A percentile compares a stretch with the other conserved stretches of the same genome.
These are phyloP conservation scores for Gonatopus flavifemur DNA, from an alignment of 1,140 invertebrate species.

Conservation along the genomic window DNA sequence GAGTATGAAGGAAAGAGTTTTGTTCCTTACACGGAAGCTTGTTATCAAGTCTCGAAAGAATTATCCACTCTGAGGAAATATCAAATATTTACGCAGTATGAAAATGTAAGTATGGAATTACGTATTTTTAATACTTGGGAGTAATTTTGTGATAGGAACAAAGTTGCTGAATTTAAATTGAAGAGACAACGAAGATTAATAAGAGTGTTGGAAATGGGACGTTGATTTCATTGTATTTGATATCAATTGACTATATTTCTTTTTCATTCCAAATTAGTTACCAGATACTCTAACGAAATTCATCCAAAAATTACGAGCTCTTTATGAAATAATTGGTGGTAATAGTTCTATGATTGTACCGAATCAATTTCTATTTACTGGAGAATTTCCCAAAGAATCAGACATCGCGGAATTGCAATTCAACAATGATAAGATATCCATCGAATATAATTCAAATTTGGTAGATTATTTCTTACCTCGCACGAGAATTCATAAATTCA, in stretches of 20 bases:
- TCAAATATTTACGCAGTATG: slow-evolving; percentile 34
- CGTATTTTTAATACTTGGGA: no score
- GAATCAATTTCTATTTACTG: slow-evolving; percentile 35
- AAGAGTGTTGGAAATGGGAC: no score
- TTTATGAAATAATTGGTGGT: slow-evolving; percentile 43
- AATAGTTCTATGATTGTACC: slow-evolving; percentile 25
- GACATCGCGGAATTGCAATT: slow-evolving; percentile 35
- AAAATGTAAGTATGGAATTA: slow-evolving; percentile 42
- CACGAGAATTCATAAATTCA: slow-evolving; percentile 49
- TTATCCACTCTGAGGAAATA: slow-evolving; percentile 52
- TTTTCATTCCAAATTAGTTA: slow-evolving; percentile 28
- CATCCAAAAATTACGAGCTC: slow-evolving; percentile 34
- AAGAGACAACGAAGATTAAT: no score
- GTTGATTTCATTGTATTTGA: background rate
- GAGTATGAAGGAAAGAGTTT: slow-evolving; percentile 34
- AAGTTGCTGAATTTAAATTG: no score
- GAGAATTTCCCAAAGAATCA: slow-evolving; percentile 43
- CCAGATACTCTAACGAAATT: slow-evolving; percentile 36
- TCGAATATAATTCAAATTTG: slow-evolving; percentile 39
- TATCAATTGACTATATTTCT: slow-evolving; percentile 5
- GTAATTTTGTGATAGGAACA: no score
- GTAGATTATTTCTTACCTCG: slow-evolving; percentile 43
- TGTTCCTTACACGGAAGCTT: slow-evolving; percentile 46
- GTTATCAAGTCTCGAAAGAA: slow-evolving; percentile 50
- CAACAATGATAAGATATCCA: slow-evolving; percentile 35